Percentiles rank a stretch among this genome's conserved stretches.
phyloP scores from a whole-genome alignment of 2,888 invertebrate species.

The Notodonta ziczac region DNA sequence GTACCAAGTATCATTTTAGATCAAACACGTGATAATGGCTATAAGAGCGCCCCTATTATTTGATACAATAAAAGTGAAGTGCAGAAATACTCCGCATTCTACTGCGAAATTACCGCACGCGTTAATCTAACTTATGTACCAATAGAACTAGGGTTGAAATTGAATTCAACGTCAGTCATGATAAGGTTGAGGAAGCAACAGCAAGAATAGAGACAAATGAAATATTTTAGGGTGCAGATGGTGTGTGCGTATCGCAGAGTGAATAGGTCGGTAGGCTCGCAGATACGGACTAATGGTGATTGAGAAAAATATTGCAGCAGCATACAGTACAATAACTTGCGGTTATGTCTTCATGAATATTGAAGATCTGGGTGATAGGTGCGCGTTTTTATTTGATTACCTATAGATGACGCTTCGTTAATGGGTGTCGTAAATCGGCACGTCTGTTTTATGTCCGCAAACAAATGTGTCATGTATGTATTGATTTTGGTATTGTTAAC shows the following conservation, averaged over 20 bases:
- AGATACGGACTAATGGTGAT: conserved; percentile 84
- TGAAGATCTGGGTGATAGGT: conserved; percentile 75
- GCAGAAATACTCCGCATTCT: conserved; percentile 84
- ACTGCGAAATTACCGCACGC: conserved; percentile 63
- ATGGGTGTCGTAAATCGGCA: conserved; percentile 61
- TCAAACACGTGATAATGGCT: conserved; percentile 84
- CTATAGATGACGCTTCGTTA: conserved; percentile 44
- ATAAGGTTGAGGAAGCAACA: conserved; percentile 41
- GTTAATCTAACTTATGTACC: conserved; percentile 56
- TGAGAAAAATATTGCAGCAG: conserved; percentile 81
- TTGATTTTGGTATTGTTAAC: neutral
- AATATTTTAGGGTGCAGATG: conserved; percentile 61
- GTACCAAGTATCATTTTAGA: conserved; percentile 82
- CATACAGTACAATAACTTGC: conserved; percentile 73
- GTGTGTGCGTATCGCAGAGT: conserved; percentile 58
- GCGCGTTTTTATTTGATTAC: conserved; percentile 67
- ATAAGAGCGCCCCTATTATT: conserved; percentile 85
- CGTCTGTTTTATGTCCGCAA: conserved; percentile 50
- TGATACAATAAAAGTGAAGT: conserved; percentile 85
- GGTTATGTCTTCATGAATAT: conserved; percentile 84
- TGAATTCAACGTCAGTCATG: conserved; percentile 17
- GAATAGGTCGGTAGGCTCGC: conserved; percentile 75
- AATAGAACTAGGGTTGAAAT: conserved; percentile 21
- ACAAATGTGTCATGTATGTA: conserved; percentile 5
- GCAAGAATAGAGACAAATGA: conserved; percentile 44